Evolutionary conservation across 2,888 invertebrate genomes (phyloP).

Genomic region (Lasioglossum lativentre): DNA sequence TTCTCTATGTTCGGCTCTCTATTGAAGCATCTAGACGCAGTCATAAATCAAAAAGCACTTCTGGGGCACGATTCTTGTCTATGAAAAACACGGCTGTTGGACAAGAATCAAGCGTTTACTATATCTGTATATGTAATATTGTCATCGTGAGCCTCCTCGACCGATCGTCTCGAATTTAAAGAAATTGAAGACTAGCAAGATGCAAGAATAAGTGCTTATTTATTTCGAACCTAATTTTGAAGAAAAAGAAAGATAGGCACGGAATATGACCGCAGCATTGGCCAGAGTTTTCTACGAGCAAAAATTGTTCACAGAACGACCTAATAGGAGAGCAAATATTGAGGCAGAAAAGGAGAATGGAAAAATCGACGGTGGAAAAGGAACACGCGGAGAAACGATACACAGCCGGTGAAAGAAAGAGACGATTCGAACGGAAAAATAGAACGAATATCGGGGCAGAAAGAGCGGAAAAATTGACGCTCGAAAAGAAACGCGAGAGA

Average conservation of each 20-base stretch:
- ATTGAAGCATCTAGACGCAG: no score
- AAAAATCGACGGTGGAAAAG: not conserved
- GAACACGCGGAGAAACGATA: not conserved
- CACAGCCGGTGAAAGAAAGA: not conserved
- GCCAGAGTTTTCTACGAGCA: not conserved
- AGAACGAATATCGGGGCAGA: not conserved
- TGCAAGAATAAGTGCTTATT: not conserved
- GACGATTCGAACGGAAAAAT: not conserved
- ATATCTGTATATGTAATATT: no score
- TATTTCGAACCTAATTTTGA: no score
- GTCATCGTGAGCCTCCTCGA: no score
- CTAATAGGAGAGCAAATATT: not conserved
- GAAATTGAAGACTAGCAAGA: no score
- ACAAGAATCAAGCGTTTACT: no score
- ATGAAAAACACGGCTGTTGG: no score
- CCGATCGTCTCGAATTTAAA: no score
- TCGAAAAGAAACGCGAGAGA: not conserved
- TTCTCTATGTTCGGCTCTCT: no score
- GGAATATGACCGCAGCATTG: not conserved
- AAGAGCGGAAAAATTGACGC: not conserved
- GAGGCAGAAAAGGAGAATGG: not conserved
- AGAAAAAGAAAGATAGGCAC: not conserved
- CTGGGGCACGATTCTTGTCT: no score
- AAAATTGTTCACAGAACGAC: not conserved
- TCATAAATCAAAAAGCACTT: no score